Evolutionary conservation across 2,113 vertebrate species (phyloP), one percentile per base, ranked within the genome.

Genomic region (Neolamprologus caudopunctatus): DNA sequence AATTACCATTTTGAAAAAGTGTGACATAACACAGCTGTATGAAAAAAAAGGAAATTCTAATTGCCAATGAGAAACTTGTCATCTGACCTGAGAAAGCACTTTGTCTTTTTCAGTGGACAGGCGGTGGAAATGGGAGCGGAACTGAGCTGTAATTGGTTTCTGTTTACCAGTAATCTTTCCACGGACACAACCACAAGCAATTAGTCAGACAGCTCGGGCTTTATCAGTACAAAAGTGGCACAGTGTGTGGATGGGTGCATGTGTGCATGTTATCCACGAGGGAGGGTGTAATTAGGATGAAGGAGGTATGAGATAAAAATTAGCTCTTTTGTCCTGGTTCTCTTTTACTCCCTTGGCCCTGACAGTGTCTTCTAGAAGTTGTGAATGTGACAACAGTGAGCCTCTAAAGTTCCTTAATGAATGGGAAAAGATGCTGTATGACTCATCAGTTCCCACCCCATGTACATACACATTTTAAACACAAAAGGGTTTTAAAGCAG

Each of bases 111-210:
- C 14, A 57, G 37, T 14, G 45, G 80, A 61, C 81, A 50, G 40
- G 61, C 53, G 12, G 63, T 58, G 31, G 73, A 86, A 87, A 45
- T 63, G 85, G 66, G 68, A 85, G 85, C 45, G 85, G 89, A 85
- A 84, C 53, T 61, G 82, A 93, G 83, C 89, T 81, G 92, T 95
- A 94, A 95, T 94, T 94, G 92, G 91, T 89, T 95, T 96, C 53
- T 94, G 85, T 95, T 96, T 94, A 93, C 91, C 88, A 91, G 92
- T 90, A 93, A 92, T 92, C 80, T 86, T 92, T 80, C 93, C 88
- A 84, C 88, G 86, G 84, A 85, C 55, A 88, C 81, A 89, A 88
- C 89, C 92, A 87, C 87, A 90, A 91, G 92, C 95, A 96, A 95
- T 96, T 94, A 95, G 93, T 81, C 66, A 66, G 91, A 90, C 88